Base-by-base conservation (phyloP, 2,113 vertebrate species). In the Myiagra hebetior region DNA sequence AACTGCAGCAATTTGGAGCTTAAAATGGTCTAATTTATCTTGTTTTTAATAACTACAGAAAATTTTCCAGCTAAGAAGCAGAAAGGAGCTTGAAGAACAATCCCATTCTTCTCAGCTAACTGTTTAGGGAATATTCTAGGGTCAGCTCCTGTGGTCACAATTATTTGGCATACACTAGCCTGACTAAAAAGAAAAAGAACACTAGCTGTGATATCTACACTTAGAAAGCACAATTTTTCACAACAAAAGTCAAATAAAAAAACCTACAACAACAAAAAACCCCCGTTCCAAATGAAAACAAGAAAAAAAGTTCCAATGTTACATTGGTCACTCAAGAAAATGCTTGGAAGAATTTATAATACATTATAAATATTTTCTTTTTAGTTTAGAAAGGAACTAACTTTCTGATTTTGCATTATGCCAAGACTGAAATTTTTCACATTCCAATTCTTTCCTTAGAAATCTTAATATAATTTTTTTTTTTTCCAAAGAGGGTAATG, bases 1-100 rank as follows among this genome's bases (percentile, higher is more conserved):
- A 94, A 39, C 53, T 80, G 28, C 59, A 80, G 53, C 50, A 74
- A 50, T 80, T 35, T 77, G 46, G 22, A 76, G 4, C 42, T 63
- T 80, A 46, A 75, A 93, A 73, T 59, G 16, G 13, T 86, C 28
- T 83, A 79, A 69, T 95, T 89, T 84, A 42, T 77, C 59, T 74
- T 92, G 37, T 22, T 86, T 97, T 90, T 86, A 92, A 90, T 77
- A 93, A 87, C 37, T 37, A 24, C 12, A 76, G 79, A 84, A 89
- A 81, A 60, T 6, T 76, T 91, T 91, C 26, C 26, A 62, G 28
- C 57, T 85, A 65, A 30, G 53, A 82, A 52, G 20, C 37, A 87
- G 44, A 60, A 93, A 74, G 15, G 17, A 85, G 10, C 69, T 73
- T 57, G 56, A 94, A 79, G 37, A 95, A 69, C n/a, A 69, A 21